These are phyloP conservation scores for Bursaphelenchus mucronatus DNA, from an alignment of 1,140 invertebrate species.

Conservation along the genomic window DNA sequence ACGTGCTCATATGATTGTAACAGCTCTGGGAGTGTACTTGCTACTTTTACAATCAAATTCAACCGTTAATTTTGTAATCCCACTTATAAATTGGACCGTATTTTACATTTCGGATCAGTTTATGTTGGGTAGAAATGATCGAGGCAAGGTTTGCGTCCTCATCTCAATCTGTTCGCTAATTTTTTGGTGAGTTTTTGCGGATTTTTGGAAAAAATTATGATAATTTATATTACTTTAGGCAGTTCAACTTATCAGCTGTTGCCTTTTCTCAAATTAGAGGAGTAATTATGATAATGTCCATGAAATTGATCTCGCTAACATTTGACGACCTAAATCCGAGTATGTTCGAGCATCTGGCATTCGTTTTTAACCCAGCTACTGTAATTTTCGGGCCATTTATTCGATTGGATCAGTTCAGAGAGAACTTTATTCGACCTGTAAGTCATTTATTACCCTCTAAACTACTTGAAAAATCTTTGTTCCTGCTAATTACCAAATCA, in stretches of 20 bases:
- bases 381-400: conserved; percentile 30
- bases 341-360: background rate
- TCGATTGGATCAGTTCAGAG: conserved; percentile 13
- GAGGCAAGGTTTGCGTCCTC: no score
- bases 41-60: no score
- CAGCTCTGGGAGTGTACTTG: no score
- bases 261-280: conserved; percentile 30
- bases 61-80: no score
- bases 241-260: conserved; percentile 12
- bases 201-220: no score
- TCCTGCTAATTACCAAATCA: background rate
- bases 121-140: no score
- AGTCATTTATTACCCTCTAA: background rate
- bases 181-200: no score
- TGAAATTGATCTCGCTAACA: conserved; percentile 31
- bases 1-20: no score
- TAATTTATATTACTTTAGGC: conserved; percentile 14
- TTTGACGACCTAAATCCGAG: conserved; percentile 11
- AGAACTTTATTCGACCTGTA: conserved; percentile 18
- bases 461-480: background rate
- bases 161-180: no score
- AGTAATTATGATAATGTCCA: conserved; percentile 31
- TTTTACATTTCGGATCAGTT: no score
- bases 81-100: no score
- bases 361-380: conserved; percentile 30